Conservation (phyloP, 1,140 invertebrate species). For the Globodera ellingtonae region DNA sequence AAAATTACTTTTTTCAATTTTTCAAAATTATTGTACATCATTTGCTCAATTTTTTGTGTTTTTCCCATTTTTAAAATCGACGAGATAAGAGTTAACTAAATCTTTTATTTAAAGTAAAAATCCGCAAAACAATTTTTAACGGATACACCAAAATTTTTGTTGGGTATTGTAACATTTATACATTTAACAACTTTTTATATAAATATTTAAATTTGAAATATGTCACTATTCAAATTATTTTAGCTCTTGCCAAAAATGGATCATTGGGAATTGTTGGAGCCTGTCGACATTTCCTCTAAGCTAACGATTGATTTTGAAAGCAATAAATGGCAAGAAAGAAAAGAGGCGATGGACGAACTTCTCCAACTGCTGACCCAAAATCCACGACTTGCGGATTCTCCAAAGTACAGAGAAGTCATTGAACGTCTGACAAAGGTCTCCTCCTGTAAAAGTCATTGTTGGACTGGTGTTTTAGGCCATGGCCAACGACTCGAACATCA, state of each 20-base stretch:
- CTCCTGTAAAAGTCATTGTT: neutral
- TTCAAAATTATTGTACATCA: too few species aligned
- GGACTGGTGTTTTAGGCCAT: constrained; percentile 66
- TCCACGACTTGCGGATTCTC: constrained; percentile 67
- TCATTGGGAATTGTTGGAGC: constrained; percentile 84
- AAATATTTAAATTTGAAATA: too few species aligned
- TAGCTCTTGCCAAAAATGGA: constrained; percentile 71
- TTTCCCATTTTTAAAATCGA: too few species aligned
- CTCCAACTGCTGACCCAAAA: constrained; percentile 76
- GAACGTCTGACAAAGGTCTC: constrained; percentile 80
- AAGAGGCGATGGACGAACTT: constrained; percentile 81
- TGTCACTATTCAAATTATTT: too few species aligned
- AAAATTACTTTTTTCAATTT: too few species aligned
- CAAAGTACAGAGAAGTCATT: constrained; percentile 78
- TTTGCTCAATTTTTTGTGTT: too few species aligned
- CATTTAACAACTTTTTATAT: too few species aligned
- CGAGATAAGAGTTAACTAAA: too few species aligned
- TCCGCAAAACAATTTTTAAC: too few species aligned
- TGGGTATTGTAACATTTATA: too few species aligned
- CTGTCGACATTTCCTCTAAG: constrained; percentile 88
- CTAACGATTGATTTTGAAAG: constrained; percentile 92
- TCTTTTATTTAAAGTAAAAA: too few species aligned
- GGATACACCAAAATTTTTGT: too few species aligned
- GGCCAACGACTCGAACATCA: constrained; percentile 91
- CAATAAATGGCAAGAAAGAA: constrained; percentile 95